Conservation (phyloP, 2,888 invertebrate species). For the Omphaloscelis lunosa region DNA sequence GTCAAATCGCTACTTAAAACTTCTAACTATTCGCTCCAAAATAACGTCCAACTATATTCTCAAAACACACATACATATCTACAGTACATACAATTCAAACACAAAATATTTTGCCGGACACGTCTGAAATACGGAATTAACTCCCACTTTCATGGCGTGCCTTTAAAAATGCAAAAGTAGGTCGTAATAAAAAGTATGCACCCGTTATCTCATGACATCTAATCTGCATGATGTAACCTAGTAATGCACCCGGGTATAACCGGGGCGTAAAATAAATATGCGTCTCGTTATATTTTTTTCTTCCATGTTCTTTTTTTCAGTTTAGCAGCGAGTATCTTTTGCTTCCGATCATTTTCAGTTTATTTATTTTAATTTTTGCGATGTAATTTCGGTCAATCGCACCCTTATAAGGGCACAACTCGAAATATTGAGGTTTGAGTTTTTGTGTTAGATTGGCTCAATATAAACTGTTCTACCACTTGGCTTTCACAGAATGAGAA, state of each 20-base stretch:
- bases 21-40: not conserved
- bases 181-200: constrained; percentile 70
- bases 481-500: too few species aligned
- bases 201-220: constrained; percentile 70
- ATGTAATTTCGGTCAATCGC: too few species aligned
- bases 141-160: constrained; percentile 53
- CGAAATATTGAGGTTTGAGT: too few species aligned
- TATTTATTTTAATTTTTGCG: not conserved
- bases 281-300: constrained; percentile 43
- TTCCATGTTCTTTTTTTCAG: constrained; percentile 26
- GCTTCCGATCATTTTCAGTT: not conserved
- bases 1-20: not conserved
- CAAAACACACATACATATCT: not conserved
- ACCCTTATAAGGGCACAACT: too few species aligned
- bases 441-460: too few species aligned
- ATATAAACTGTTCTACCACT: too few species aligned
- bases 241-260: constrained; percentile 68
- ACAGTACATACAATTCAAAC: constrained; percentile 4
- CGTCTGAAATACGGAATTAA: constrained; percentile 55
- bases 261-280: constrained; percentile 60
- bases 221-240: constrained; percentile 72
- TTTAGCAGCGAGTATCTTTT: constrained; percentile 20
- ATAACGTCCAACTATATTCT: not conserved
- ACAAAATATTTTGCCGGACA: constrained; percentile 11
- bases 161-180: constrained; percentile 65